phyloP scores from a whole-genome alignment of 2,113 vertebrate species.

The Madoqua kirkii region DNA sequence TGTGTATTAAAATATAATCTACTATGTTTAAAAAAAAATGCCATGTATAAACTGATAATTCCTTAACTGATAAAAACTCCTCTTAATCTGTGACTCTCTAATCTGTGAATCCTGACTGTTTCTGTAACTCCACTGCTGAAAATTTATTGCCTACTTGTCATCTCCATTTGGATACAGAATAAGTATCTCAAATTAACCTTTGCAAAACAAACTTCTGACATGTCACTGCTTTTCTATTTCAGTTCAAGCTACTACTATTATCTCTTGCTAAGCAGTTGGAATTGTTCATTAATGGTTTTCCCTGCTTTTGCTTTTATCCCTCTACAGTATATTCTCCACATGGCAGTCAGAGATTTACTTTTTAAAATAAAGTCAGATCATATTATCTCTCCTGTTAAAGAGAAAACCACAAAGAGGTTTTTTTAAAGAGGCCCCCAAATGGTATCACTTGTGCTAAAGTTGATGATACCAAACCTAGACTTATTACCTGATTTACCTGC shows the following conservation, averaged over 20 bases:
- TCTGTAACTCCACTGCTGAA: not conserved
- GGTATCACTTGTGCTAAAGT: not conserved
- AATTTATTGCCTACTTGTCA: not conserved
- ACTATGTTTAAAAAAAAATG: no score
- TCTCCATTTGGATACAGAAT: not conserved
- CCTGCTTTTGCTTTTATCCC: not conserved
- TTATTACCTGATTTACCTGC: not conserved
- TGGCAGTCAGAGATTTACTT: not conserved
- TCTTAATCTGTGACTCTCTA: not conserved
- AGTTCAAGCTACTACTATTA: not conserved
- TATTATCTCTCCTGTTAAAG: not conserved
- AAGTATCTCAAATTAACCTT: constrained; percentile 18
- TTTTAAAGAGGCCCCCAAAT: not conserved
- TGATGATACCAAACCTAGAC: not conserved
- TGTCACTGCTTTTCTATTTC: not conserved
- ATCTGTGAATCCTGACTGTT: not conserved
- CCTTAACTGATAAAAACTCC: not conserved
- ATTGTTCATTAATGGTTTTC: not conserved
- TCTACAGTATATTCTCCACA: not conserved
- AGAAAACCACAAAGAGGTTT: not conserved
- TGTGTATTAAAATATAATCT: no score
- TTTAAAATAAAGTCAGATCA: not conserved
- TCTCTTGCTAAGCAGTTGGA: not conserved
- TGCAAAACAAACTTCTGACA: not conserved
- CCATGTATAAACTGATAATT: not conserved